These are phyloP conservation scores for Donacobius atricapilla DNA, from an alignment of 2,113 vertebrate species.

Conservation along the genomic window DNA sequence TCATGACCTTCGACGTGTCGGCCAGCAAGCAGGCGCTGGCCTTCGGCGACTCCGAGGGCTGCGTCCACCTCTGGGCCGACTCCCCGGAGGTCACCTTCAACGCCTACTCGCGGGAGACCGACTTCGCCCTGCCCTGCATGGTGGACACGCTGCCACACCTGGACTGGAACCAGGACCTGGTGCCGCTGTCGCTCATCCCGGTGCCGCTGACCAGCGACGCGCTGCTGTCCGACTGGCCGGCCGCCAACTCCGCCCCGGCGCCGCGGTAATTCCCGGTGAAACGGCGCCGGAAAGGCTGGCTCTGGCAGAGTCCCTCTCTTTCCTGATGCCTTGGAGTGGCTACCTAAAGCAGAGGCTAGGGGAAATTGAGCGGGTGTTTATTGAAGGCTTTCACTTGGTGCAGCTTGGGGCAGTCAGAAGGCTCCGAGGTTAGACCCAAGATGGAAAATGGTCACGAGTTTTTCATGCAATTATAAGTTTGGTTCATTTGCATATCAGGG, in stretches of 20 bases:
- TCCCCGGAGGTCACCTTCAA: constrained; percentile 90
- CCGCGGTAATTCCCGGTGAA: constrained; percentile 72
- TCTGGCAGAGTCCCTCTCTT: not conserved
- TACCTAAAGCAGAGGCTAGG: not conserved
- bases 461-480: not conserved
- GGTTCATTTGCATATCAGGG: no score
- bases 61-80: constrained; percentile 94
- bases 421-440: not conserved
- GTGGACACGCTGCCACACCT: constrained; percentile 92
- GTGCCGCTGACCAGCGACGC: constrained; percentile 87
- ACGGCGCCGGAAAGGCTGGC: accelerated
- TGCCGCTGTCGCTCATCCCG: constrained; percentile 92
- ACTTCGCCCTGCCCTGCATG: constrained; percentile 90
- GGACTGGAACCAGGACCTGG: constrained; percentile 94
- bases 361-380: not conserved
- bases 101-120: constrained; percentile 91
- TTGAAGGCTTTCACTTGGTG: not conserved
- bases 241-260: constrained; percentile 79
- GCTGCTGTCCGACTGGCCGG: constrained; percentile 90
- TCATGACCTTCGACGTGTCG: constrained; percentile 96
- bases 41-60: constrained; percentile 94
- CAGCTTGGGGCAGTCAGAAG: no score
- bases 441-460: not conserved
- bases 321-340: not conserved
- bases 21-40: constrained; percentile 94